These are phyloP conservation scores for Scelioninae gen. 1 DNA, from an alignment of 2,888 invertebrate genomes.

Conservation along the genomic window DNA sequence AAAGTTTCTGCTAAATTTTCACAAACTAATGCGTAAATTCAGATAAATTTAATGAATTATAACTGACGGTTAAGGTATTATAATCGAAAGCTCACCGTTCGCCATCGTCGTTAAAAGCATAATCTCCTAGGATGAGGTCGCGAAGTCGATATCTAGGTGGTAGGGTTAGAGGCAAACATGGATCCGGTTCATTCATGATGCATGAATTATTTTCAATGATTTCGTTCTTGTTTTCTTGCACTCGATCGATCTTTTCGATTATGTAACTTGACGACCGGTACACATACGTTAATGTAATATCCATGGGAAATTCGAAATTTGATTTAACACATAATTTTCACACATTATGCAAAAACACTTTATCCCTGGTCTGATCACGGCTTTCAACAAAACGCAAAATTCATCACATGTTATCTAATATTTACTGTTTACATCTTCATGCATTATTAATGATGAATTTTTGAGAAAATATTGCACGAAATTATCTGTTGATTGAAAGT, in stretches of 20 bases:
- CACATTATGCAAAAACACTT: constrained; percentile 20
- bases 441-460: constrained; percentile 20
- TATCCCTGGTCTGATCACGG: neutral
- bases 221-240: constrained; percentile 23
- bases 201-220: constrained; percentile 48
- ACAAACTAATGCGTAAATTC: neutral
- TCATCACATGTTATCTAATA: neutral
- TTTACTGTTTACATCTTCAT: constrained; percentile 34
- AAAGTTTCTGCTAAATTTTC: neutral
- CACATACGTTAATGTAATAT: constrained; percentile 37
- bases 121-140: constrained; percentile 91
- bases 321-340: constrained; percentile 18
- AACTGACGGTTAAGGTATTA: constrained; percentile 26
- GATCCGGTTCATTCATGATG: constrained; percentile 82
- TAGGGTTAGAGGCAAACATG: constrained; percentile 84
- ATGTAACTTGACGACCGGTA: constrained; percentile 11
- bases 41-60: constrained; percentile 20
- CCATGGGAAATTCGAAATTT: constrained; percentile 26
- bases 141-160: constrained; percentile 91
- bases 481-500: neutral
- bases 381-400: neutral
- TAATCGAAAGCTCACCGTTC: constrained; percentile 87
- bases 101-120: constrained; percentile 90
- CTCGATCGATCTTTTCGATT: constrained; percentile 13
- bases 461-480: neutral